Base-by-base conservation (phyloP, 1,140 invertebrate genomes). In the Drosophila tropicalis region DNA sequence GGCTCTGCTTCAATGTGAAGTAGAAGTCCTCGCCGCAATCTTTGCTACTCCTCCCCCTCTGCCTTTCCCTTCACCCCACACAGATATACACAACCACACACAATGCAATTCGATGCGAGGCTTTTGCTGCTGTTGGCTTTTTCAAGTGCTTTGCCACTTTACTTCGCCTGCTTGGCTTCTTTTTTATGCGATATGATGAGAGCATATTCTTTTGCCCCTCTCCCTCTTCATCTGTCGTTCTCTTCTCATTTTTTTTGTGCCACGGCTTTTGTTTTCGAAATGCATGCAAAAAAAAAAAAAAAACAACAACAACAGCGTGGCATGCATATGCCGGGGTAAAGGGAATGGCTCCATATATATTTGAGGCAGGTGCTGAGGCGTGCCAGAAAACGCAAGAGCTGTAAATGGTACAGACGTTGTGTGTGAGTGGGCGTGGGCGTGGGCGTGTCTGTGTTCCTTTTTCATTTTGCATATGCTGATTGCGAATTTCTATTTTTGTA, bases 391-490 rank as follows among this genome's bases (percentile, higher is more conserved):
- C 36, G 3, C 39, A 66, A 73, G 66, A 84, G 65, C 78, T 65
- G 63, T 51, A 44, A 62, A 61, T 72, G 64, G 63, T 71, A 57
- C 44, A 15, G 17, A 58, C 17, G 55, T 34, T 17, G 19, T 19
- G 51, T 34, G 51, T 36, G 39, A 39, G 36, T 17, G 58, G 68
- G 39, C 47, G 55, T 61, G 39, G 19, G 7, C 3, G 10, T n/a
- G 55, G 55, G 51, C 34, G 22, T 47, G 57, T 69, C 62, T 47
- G 62, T 87, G 83, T 71, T 86, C 84, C 70, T 76, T 64, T 79
- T 79, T 79, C 57, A 57, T 62, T 67, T 69, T 72, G 72, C 83
- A 86, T 86, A 86, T 87, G 83, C 64, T 87, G 76, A 86, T 87
- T 87, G 84, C 83, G 75, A 81, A 81, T 85, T 81, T 75, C 71